Evolutionary conservation across 2,888 invertebrate genomes (phyloP), one percentile per base, ranked within the genome.

Genomic region (Seira ritae): DNA sequence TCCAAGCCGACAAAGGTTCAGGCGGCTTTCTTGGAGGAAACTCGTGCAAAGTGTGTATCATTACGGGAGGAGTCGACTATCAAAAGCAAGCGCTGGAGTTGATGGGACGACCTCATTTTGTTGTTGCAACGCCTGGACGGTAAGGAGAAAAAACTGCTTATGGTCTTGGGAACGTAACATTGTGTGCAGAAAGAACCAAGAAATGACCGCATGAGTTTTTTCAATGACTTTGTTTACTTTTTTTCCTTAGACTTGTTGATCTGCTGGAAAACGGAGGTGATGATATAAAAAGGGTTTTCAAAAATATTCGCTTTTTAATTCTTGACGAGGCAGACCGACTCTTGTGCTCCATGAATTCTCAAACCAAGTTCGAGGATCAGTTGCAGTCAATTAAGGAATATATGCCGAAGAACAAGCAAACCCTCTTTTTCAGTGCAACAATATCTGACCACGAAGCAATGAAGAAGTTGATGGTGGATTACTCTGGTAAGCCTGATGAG

Each of bases 41-140:
- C 87, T 95, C 95, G 86, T 92, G 98, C 10, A 93, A 95, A 89
- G 95, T 95, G 67, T 94, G 94, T 89, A 95, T 98, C 0, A 94
- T 99, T 19, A 96, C 98, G n/a, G 99, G 99, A 8, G 98, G 98
- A 8, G 95, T 97, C 89, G 97, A 97, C 90, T 97, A 97, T 93
- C 93, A 98, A 80, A 92, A 94, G 15, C 98, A 99, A 91, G 96
- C 96, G 0, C 92, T 94, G 89, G 96, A 97, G 89, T 91, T 99
- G 20, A 92, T 95, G 12, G 94, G 94, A 86, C 93, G 94, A 75
- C 99, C 99, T 0, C 99, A 99, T 90, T 94, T 99, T 88, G 96
- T 99, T 0, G 95, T 99, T 0, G 97, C 98, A 0, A 99, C 99
- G 90, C 99, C 99, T 0, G 99, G 99, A 0, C 91, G 91, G 90